Evolutionary conservation across 2,888 invertebrate genomes (phyloP).

Genomic region (Trypoxylon attenuatum): DNA sequence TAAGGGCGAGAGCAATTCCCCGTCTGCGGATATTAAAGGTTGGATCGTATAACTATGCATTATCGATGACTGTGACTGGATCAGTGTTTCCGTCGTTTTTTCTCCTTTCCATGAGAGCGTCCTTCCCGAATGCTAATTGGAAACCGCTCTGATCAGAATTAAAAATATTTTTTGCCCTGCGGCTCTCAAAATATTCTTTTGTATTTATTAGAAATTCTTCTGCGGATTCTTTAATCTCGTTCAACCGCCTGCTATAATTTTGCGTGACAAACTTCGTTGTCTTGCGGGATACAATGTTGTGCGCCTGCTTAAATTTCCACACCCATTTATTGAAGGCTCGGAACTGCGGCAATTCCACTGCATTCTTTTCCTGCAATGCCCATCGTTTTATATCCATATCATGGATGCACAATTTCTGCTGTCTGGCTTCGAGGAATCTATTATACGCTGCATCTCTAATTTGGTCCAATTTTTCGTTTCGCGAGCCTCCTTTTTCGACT

Average conservation of each 20-base stretch:
- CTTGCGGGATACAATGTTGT: constrained; percentile 8
- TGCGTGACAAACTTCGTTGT: not conserved
- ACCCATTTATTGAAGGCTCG: not conserved
- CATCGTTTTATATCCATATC: constrained; percentile 1
- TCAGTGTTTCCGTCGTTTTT: constrained; percentile 6
- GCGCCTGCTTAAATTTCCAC: not conserved
- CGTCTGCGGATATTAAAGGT: not conserved
- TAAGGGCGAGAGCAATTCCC: not conserved
- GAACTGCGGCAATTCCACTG: not conserved
- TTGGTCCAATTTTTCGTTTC: not conserved
- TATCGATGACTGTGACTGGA: not conserved
- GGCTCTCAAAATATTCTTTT: constrained; percentile 10
- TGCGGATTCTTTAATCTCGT: not conserved
- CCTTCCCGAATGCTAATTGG: constrained; percentile 24
- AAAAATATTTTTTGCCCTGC: constrained; percentile 15
- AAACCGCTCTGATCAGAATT: constrained; percentile 29
- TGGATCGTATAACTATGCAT: not conserved
- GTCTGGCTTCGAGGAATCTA: not conserved
- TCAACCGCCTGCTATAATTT: not conserved
- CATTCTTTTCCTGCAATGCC: not conserved
- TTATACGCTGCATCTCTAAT: not conserved
- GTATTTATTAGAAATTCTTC: constrained; percentile 12
- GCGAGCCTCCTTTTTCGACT: not conserved
- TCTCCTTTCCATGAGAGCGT: constrained; percentile 18
- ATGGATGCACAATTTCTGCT: not conserved